Conservation (phyloP, 2,113 vertebrate genomes). For the Coturnix japonica region DNA sequence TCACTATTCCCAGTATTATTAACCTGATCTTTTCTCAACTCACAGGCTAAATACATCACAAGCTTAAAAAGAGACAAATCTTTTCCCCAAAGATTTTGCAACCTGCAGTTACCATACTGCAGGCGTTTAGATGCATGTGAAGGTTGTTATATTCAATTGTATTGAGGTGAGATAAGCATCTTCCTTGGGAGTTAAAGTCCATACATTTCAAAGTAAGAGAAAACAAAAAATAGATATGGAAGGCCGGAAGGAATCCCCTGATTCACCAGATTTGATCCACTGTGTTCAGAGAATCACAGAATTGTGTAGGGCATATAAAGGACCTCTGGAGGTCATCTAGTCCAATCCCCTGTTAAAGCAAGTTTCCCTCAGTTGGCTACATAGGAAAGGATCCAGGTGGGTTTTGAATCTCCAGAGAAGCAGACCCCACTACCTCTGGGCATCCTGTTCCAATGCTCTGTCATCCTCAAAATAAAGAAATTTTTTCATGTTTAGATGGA, state of each 20-base stretch:
- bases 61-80: neutral
- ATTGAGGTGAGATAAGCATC: accelerated
- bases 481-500: too few relatives aligned
- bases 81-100: neutral
- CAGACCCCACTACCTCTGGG: too few relatives aligned
- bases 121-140: neutral
- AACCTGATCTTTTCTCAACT: neutral
- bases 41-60: neutral
- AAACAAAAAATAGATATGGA: neutral
- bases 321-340: too few relatives aligned
- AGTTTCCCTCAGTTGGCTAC: too few relatives aligned
- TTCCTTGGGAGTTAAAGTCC: neutral
- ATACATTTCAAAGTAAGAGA: neutral
- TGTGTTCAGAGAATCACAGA: neutral
- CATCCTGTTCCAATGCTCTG: too few relatives aligned
- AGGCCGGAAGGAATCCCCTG: neutral
- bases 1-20: neutral
- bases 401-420: too few relatives aligned
- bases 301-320: neutral
- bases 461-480: too few relatives aligned
- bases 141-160: neutral
- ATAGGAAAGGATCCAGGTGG: too few relatives aligned
- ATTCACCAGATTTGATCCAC: neutral
- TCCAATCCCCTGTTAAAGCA: too few relatives aligned
- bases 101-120: neutral